A percentile compares a stretch with the other conserved stretches of the same genome.
Conservation (phyloP, 2,113 vertebrate species). For the Corythornis vintsioides region DNA sequence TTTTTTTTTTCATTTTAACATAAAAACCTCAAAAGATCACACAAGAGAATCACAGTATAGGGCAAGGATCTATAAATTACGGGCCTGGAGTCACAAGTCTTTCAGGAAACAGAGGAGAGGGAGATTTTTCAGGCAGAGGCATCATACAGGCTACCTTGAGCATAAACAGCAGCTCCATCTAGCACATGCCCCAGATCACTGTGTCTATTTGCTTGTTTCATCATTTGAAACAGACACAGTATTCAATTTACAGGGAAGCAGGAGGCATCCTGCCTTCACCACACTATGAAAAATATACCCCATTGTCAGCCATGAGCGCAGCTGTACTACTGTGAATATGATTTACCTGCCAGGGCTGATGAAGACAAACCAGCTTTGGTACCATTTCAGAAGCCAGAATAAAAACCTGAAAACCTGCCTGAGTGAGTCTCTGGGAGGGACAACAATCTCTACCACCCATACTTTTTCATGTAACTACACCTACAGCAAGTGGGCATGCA, state of each 20-base stretch:
- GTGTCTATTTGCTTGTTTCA: constrained; percentile 4
- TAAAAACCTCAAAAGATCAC: neutral
- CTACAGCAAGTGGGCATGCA: neutral
- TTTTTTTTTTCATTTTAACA: neutral
- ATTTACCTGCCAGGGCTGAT: constrained; percentile 53
- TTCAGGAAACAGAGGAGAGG: neutral
- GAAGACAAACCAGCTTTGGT: constrained; percentile 26
- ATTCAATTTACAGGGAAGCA: constrained; percentile 14
- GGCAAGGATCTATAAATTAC: neutral
- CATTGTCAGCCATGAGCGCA: constrained; percentile 32
- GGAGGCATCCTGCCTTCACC: constrained; percentile 11
- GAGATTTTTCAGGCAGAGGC: neutral
- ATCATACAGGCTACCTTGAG: neutral
- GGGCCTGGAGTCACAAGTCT: neutral
- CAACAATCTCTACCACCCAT: neutral
- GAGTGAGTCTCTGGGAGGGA: accelerated
- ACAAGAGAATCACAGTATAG: neutral
- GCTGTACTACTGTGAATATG: constrained; percentile 15
- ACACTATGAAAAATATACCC: constrained; percentile 45
- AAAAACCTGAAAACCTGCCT: neutral
- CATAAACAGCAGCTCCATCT: constrained; percentile 19
- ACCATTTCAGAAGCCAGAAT: neutral
- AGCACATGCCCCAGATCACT: neutral
- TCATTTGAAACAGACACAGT: neutral
- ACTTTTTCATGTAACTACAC: neutral